phyloP scores from a whole-genome alignment of 2,888 invertebrate genomes.

The Pollenia griseotomentosa region DNA sequence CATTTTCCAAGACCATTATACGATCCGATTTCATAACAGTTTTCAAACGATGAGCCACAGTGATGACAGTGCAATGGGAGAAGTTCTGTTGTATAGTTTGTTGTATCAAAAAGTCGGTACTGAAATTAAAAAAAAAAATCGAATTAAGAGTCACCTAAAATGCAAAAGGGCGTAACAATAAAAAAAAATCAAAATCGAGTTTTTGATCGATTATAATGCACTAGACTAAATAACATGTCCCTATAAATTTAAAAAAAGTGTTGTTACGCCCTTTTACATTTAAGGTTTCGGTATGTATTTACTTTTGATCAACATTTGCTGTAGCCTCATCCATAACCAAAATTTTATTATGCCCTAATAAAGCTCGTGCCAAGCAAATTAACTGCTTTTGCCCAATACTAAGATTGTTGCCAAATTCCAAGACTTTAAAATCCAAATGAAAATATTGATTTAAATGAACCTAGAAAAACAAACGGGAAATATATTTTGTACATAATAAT shows the following conservation, averaged over 20 bases:
- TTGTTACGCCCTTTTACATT: too few species aligned
- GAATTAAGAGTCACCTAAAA: too few species aligned
- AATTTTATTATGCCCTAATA: slow-evolving; percentile 87
- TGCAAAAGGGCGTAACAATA: too few species aligned
- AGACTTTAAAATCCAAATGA: slow-evolving; percentile 85
- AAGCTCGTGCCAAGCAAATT: slow-evolving; percentile 88
- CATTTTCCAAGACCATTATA: slow-evolving; percentile 94
- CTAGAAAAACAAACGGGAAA: slow-evolving; percentile 74
- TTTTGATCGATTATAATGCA: too few species aligned
- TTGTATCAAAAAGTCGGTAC: slow-evolving; percentile 93
- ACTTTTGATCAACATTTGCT: slow-evolving; percentile 89
- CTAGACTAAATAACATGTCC: too few species aligned
- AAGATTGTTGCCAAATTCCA: slow-evolving; percentile 86
- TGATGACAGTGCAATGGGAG: slow-evolving; percentile 92
- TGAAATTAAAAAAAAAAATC: slow-evolving; percentile 35
- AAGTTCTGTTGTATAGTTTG: slow-evolving; percentile 92
- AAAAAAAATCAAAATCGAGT: too few species aligned
- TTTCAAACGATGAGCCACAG: slow-evolving; percentile 95
- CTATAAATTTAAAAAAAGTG: too few species aligned
- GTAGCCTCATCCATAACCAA: slow-evolving; percentile 89
- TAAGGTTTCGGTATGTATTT: slow-evolving; percentile 12
- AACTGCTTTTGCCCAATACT: slow-evolving; percentile 89
- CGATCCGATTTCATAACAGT: slow-evolving; percentile 97
- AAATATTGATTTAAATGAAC: slow-evolving; percentile 86
- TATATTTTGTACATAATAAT: too few species aligned